Percentiles rank a stretch among this genome's conserved stretches.
These are phyloP conservation scores for Pangasius krempfi DNA, from an alignment of 2,797 vertebrate genomes.

Conservation along the genomic window DNA sequence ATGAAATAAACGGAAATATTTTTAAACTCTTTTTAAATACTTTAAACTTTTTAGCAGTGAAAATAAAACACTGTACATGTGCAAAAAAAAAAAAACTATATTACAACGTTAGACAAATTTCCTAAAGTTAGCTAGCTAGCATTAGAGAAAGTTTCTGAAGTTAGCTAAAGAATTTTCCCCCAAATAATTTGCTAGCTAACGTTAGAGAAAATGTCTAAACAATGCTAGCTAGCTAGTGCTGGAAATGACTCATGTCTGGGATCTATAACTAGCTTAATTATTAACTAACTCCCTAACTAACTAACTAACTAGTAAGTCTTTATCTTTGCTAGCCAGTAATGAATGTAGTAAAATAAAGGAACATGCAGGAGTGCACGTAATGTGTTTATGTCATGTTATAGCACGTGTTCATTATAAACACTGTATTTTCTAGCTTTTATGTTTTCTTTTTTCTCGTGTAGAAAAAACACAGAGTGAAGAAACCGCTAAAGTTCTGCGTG, in stretches of 20 bases:
- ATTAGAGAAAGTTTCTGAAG: background rate
- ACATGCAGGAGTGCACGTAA: background rate
- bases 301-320: background rate
- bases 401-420: background rate
- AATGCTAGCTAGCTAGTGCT: background rate
- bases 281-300: background rate
- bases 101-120: no score
- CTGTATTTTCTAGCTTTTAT: background rate
- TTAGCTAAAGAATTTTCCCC: background rate
- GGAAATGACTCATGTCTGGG: background rate
- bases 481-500: background rate
- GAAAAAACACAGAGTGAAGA: background rate
- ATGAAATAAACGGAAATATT: no score
- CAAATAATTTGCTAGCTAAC: background rate
- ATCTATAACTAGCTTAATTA: background rate
- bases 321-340: background rate
- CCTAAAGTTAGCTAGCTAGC: background rate
- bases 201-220: background rate
- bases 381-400: background rate
- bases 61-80: background rate
- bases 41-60: background rate
- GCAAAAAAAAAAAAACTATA: no score
- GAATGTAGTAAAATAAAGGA: background rate
- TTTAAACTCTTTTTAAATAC: background rate
- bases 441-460: background rate